These are phyloP conservation scores for Tiphia femorata DNA, from an alignment of 2,888 invertebrate genomes.

Conservation along the genomic window DNA sequence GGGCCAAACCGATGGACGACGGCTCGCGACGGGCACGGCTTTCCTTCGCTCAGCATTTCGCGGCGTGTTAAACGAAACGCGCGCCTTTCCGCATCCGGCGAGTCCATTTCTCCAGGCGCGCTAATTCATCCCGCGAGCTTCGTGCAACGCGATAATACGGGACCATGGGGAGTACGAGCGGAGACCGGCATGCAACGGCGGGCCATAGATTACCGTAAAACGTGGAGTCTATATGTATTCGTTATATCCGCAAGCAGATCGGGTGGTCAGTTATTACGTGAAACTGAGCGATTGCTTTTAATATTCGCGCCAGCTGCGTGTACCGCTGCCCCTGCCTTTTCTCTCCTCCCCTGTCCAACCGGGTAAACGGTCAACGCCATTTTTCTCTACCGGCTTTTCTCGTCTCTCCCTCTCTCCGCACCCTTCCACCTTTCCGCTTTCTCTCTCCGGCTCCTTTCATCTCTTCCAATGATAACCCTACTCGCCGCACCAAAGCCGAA, in stretches of 20 bases:
- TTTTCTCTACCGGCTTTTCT: conserved; percentile 7
- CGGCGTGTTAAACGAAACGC: background rate
- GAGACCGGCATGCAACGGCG: conserved; percentile 18
- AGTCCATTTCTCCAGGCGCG: background rate
- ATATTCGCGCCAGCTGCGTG: conserved; percentile 63
- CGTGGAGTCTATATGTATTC: conserved; percentile 28
- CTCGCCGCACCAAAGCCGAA: no score
- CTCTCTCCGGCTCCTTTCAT: background rate
- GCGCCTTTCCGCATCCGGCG: background rate
- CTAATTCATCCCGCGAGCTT: background rate
- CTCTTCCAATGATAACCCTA: no score
- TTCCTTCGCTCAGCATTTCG: background rate
- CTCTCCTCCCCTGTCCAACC: conserved; percentile 15
- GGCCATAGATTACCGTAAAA: conserved; percentile 33
- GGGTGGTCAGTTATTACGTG: conserved; percentile 60
- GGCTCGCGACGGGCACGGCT: background rate
- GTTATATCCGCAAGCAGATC: conserved; percentile 43
- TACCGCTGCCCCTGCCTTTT: conserved; percentile 20
- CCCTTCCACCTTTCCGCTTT: conserved; percentile 17
- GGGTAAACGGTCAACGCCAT: no score
- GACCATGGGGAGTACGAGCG: background rate
- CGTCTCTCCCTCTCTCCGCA: conserved; percentile 18
- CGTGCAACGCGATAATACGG: background rate
- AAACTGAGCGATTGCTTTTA: conserved; percentile 64
- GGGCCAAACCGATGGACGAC: no score